Evolutionary conservation across 2,888 invertebrate genomes (phyloP), one percentile per base, ranked within the genome.

Genomic region (Blastobasis lacticolella): DNA sequence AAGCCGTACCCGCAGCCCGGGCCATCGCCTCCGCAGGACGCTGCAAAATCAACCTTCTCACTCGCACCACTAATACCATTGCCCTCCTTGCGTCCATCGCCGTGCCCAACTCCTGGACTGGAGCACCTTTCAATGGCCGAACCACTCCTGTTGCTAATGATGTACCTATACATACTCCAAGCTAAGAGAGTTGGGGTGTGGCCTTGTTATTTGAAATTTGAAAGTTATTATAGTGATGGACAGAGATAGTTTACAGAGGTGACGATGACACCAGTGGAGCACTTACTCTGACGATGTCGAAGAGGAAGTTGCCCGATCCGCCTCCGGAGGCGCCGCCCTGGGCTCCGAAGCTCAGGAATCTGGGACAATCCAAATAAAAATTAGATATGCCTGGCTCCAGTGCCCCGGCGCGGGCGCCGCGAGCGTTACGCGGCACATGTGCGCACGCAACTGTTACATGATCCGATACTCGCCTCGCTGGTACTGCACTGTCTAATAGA

Each of bases 211-310:
- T 23, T 43, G 46, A 38, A 37, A 49, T 40, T 5, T 52, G 43
- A 44, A 42, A 36, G 47, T 48, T 37, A 50, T 9, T 48, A 9
- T 43, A 6, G 40, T 23, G 46, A 46, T 46, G 8, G 4, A 38
- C 41, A 9, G 7, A 41, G 41, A 41, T 41, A 41, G 8, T 41
- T 8, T 41, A 2, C 7, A 41, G 4, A 41, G 48, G 43, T 41
- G 38, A 10, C 40, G 36, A 37, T 5, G 45, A 48, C 23, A 45
- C 37, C 5, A 6, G 37, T 2, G 6, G 46, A 37, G 66, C 10
- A 90, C 94, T 94, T 89, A 96, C 95, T 91, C 95, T 91, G 79
- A 96, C 94, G 75, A 95, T 93, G 81, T 96, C 95, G 82, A 95
- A 95, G 63, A 96, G 90, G 90, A 96, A 95, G 89, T 95, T 96